phyloP scores from a whole-genome alignment of 2,797 vertebrate genomes.

The Anabas testudineus region DNA sequence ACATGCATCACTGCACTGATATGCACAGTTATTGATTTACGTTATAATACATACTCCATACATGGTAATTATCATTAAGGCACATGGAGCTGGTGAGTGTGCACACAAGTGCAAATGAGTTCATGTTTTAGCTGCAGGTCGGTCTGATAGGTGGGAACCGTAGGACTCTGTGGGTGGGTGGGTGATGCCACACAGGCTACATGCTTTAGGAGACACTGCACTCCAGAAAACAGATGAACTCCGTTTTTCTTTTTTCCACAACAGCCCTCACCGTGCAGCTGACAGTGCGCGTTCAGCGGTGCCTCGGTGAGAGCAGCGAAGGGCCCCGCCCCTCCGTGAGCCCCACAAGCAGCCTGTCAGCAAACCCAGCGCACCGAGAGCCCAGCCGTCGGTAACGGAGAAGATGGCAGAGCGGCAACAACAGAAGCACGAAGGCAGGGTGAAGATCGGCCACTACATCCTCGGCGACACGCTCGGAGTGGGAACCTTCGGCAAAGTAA shows the following conservation, averaged over 20 bases:
- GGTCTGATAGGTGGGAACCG: no score
- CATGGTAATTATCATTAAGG: no score
- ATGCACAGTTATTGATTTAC: no score
- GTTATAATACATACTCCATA: no score
- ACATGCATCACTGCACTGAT: no score
- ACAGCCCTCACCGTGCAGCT: not conserved
- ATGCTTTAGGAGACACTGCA: not conserved
- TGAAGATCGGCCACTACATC: constrained; percentile 97
- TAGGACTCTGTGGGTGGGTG: no score
- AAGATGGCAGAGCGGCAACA: constrained; percentile 94
- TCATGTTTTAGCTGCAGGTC: no score
- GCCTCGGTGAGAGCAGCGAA: not conserved
- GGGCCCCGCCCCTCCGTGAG: constrained; percentile 68
- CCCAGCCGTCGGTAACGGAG: constrained; percentile 67
- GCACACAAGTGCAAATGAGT: no score
- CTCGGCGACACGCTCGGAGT: constrained; percentile 98
- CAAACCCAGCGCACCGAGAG: constrained; percentile 57
- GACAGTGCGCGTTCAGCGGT: not conserved
- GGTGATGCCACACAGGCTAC: no score
- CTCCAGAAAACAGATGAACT: not conserved
- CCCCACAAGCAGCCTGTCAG: constrained; percentile 43
- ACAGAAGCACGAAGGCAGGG: constrained; percentile 95
- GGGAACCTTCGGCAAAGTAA: constrained; percentile 99
- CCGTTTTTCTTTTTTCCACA: not conserved
- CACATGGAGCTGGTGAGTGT: no score